These are phyloP conservation scores for Dioctria rufipes DNA, from an alignment of 2,888 invertebrate genomes.

Conservation along the genomic window DNA sequence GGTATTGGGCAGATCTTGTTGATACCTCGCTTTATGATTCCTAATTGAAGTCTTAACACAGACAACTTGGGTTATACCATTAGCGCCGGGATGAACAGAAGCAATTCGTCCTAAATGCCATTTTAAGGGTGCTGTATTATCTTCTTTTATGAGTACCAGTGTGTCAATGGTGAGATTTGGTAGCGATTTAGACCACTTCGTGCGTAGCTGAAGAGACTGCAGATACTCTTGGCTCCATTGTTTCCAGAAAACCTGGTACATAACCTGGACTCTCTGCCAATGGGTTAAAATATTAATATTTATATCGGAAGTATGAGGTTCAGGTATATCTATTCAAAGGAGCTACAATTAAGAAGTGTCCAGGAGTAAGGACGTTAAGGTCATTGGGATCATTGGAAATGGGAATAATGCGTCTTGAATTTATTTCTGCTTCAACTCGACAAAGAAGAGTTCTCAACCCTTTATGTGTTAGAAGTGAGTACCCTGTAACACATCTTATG, in stretches of 20 bases:
- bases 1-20: too few relatives aligned
- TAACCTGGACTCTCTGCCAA: neutral
- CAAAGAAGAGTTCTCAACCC: neutral
- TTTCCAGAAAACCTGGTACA: conserved; percentile 2
- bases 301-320: neutral
- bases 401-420: neutral
- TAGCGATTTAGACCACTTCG: neutral
- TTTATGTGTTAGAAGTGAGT: neutral
- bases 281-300: neutral
- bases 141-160: too few relatives aligned
- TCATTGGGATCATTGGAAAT: too few relatives aligned
- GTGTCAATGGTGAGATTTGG: neutral
- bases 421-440: neutral
- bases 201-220: neutral
- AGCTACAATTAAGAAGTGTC: too few relatives aligned
- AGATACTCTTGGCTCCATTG: conserved; percentile 8
- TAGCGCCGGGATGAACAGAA: neutral
- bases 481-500: neutral
- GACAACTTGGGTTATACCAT: neutral
- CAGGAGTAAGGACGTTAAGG: too few relatives aligned
- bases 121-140: too few relatives aligned
- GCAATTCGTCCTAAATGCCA: neutral
- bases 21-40: too few relatives aligned
- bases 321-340: neutral
- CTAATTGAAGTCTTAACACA: neutral